Percentiles rank a stretch among this genome's conserved stretches.
phyloP scores from a whole-genome alignment of 92 coral and sea anemone genomes.

The Paragorgia papillata region DNA sequence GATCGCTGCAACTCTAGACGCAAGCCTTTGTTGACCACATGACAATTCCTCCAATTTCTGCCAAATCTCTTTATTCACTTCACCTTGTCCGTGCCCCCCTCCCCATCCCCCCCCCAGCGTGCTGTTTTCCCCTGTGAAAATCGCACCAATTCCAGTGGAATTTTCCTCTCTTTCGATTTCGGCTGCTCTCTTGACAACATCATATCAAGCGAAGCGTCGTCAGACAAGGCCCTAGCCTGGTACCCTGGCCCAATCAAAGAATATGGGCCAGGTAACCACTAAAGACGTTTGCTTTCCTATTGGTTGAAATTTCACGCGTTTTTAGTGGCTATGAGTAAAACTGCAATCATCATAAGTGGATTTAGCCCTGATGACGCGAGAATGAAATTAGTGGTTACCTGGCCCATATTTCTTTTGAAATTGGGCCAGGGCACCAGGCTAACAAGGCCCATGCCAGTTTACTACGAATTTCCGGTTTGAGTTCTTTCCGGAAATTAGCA shows the following conservation, averaged over 20 bases:
- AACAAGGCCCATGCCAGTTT: slow-evolving; percentile 7
- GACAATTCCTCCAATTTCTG: slow-evolving; percentile 12
- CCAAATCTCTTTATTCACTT: background rate
- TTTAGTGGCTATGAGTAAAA: too few species aligned
- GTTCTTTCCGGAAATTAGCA: slow-evolving; percentile 3
- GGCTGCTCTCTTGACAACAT: slow-evolving; percentile 5
- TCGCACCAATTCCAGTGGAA: background rate
- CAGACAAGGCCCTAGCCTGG: too few species aligned
- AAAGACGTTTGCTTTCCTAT: too few species aligned
- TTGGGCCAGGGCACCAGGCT: too few species aligned
- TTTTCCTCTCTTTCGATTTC: background rate
- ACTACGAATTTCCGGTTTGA: slow-evolving; percentile 11
- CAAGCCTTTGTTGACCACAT: slow-evolving; percentile 3
- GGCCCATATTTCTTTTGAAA: too few species aligned
- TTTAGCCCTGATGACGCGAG: too few species aligned
- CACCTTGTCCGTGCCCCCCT: background rate
- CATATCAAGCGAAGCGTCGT: slow-evolving; percentile 14
- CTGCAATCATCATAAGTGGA: too few species aligned
- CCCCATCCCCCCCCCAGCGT: slow-evolving; percentile 1
- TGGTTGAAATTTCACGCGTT: too few species aligned
- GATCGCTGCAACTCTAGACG: background rate
- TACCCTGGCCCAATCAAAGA: too few species aligned
- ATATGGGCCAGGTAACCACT: too few species aligned
- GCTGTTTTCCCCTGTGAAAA: background rate
- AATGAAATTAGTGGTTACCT: too few species aligned